Conservation (phyloP, 2,113 vertebrate genomes). For the Laticauda colubrina region DNA sequence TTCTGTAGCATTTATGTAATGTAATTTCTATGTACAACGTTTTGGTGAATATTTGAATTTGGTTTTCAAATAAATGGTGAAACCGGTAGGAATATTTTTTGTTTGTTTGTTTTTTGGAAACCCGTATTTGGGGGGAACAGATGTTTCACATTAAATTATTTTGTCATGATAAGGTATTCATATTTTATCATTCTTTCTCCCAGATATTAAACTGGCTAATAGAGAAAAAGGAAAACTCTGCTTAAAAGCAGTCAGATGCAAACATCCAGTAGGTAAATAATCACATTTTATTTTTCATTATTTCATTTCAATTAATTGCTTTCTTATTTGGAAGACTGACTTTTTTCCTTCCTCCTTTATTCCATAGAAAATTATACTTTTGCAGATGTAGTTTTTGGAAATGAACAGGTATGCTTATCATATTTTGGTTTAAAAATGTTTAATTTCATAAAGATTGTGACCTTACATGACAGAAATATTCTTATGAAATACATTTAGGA, state of each 20-base stretch:
- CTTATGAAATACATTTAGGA: background rate
- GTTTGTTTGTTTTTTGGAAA: background rate
- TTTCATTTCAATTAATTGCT: background rate
- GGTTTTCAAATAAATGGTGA: background rate
- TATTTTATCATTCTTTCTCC: slow-evolving; percentile 38
- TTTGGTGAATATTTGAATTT: background rate
- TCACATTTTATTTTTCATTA: background rate
- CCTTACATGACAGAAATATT: background rate
- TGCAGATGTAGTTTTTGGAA: slow-evolving; percentile 92
- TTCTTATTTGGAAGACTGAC: slow-evolving; percentile 24
- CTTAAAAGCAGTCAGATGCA: slow-evolving; percentile 87
- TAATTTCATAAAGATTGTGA: background rate
- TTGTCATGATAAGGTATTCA: background rate
- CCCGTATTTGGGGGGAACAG: background rate
- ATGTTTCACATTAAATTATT: background rate
- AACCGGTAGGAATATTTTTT: background rate
- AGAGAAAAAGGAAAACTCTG: slow-evolving; percentile 91
- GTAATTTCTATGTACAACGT: background rate
- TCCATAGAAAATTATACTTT: slow-evolving; percentile 81
- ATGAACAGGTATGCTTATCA: slow-evolving; percentile 81
- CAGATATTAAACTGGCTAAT: slow-evolving; percentile 89
- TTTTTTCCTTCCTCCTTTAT: slow-evolving; percentile 43
- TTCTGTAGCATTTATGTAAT: background rate
- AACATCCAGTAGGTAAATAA: slow-evolving; percentile 76
- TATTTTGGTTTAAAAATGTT: background rate